A percentile compares a stretch with the other conserved stretches of the same genome.
Conservation (phyloP, 2,113 vertebrate species). For the Salvelinus namaycush region DNA sequence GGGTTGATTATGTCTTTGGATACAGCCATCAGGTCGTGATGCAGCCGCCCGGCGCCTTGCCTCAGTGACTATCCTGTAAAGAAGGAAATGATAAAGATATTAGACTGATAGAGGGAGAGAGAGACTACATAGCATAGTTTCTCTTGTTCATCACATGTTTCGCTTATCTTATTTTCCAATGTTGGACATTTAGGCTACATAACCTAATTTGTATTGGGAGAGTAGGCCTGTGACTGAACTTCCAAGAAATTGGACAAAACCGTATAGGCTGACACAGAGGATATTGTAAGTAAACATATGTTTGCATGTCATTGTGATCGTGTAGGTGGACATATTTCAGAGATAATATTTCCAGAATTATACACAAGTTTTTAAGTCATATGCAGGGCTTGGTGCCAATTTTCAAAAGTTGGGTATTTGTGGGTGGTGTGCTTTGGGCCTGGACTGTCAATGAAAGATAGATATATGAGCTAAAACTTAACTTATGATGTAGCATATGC, state of each 20-base stretch:
- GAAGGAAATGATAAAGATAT: slow-evolving; percentile 16
- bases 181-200: neutral
- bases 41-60: slow-evolving; percentile 22
- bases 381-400: neutral
- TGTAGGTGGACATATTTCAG: neutral
- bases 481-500: too few species aligned
- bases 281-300: neutral
- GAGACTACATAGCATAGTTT: neutral
- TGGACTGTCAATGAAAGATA: too few species aligned
- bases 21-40: slow-evolving; percentile 57
- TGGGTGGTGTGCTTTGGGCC: neutral
- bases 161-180: neutral
- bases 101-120: neutral
- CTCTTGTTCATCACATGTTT: neutral
- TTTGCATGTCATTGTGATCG: neutral
- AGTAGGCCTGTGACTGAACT: too few species aligned
- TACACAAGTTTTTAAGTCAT: neutral
- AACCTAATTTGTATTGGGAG: too few species aligned
- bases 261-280: neutral
- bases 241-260: neutral
- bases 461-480: too few species aligned
- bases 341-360: neutral
- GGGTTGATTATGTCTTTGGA: slow-evolving; percentile 43
- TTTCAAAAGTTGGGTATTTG: neutral
- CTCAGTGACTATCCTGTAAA: slow-evolving; percentile 52